Conservation (phyloP, 2,797 vertebrate genomes). For the Sebastes paucispinis region DNA sequence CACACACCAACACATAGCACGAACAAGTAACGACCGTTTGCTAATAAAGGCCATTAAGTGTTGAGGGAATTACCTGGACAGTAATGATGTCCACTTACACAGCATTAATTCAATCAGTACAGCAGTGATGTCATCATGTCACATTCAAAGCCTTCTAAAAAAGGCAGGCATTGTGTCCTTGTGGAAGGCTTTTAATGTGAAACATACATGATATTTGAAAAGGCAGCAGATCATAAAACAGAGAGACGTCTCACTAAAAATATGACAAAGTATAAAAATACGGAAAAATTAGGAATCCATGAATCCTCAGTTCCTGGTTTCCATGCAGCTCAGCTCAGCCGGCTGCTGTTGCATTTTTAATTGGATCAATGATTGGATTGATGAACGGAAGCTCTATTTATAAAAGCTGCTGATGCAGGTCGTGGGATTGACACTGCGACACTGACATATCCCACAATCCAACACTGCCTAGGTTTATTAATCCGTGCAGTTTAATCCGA, state of each 20-base stretch:
- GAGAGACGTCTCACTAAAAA: background rate
- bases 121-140: background rate
- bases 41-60: background rate
- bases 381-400: conserved; percentile 37
- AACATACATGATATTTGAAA: no score
- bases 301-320: background rate
- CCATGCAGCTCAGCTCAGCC: background rate
- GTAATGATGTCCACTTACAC: background rate
- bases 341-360: conserved; percentile 27
- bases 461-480: background rate
- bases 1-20: background rate
- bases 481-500: background rate
- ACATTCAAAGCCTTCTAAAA: background rate
- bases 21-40: background rate
- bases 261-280: background rate
- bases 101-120: background rate
- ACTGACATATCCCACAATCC: background rate
- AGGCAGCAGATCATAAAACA: background rate
- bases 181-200: no score
- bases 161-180: background rate
- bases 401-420: conserved; percentile 26
- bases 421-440: background rate
- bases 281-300: background rate
- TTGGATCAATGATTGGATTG: conserved; percentile 47
- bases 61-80: background rate